Evolutionary conservation across 2,888 invertebrate genomes (phyloP).

Genomic region (Endomychus coccineus): DNA sequence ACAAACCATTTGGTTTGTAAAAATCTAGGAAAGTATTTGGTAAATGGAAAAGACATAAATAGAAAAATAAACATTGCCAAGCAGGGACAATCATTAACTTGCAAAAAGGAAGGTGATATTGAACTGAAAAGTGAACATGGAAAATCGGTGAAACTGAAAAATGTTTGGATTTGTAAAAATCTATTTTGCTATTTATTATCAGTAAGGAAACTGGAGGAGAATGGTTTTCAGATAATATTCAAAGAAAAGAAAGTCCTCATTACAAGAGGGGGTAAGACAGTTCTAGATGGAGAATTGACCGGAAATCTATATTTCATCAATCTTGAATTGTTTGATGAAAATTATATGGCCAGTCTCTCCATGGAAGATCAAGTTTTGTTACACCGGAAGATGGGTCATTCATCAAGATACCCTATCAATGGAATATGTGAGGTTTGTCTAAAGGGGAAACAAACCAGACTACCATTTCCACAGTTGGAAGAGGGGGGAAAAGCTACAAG

Average conservation of each 20-base stretch:
- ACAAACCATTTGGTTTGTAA: slow-evolving; percentile 9
- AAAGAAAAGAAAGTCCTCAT: slow-evolving; percentile 8
- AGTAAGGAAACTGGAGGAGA: slow-evolving; percentile 16
- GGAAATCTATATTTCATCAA: too few species aligned
- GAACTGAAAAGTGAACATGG: slow-evolving; percentile 1
- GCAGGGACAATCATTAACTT: slow-evolving; percentile 3
- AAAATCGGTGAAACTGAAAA: slow-evolving; percentile 7
- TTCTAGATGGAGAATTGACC: too few species aligned
- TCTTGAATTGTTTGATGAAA: too few species aligned
- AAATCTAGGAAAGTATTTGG: background rate
- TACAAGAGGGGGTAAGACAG: too few species aligned
- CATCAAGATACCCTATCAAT: slow-evolving; percentile 4
- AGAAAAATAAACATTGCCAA: slow-evolving; percentile 7
- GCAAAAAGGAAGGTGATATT: slow-evolving; percentile 6
- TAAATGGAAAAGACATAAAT: background rate
- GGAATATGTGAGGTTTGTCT: slow-evolving; percentile 16
- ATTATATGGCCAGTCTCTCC: too few species aligned
- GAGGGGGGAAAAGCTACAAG: slow-evolving; percentile 17
- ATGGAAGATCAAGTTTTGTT: slow-evolving; percentile 6
- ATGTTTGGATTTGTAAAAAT: slow-evolving; percentile 17
- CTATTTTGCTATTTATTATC: slow-evolving; percentile 15
- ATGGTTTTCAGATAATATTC: slow-evolving; percentile 10
- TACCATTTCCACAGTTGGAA: slow-evolving; percentile 10
- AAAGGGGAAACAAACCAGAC: slow-evolving; percentile 15
- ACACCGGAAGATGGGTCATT: slow-evolving; percentile 15